Evolutionary conservation across 2,888 invertebrate genomes (phyloP).

Genomic region (Hydraecia micacea): DNA sequence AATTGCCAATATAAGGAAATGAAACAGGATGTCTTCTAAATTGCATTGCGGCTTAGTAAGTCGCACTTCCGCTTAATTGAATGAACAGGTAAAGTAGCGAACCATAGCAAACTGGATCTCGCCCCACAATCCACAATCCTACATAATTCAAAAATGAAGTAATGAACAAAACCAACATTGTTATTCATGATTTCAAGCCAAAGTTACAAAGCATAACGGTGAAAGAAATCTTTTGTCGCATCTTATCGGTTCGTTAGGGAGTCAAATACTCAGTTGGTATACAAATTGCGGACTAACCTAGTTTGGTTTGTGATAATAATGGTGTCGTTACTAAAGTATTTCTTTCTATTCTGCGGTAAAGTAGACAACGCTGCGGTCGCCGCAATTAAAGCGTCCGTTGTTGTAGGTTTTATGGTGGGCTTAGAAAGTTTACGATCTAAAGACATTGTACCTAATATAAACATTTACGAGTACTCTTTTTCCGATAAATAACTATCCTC

Average conservation of each 20-base stretch:
- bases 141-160: not conserved
- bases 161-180: slow-evolving; percentile 14
- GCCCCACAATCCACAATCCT: not conserved
- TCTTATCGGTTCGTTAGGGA: slow-evolving; percentile 47
- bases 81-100: not conserved
- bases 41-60: slow-evolving; percentile 6
- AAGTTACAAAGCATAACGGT: slow-evolving; percentile 31
- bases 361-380: slow-evolving; percentile 5
- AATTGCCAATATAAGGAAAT: slow-evolving; percentile 6
- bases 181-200: slow-evolving; percentile 3
- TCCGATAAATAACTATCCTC: not conserved
- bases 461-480: not conserved
- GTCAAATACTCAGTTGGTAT: slow-evolving; percentile 19
- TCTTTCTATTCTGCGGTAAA: slow-evolving; percentile 27
- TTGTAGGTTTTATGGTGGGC: slow-evolving; percentile 1
- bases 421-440: slow-evolving; percentile 25
- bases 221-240: slow-evolving; percentile 37
- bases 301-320: slow-evolving; percentile 26
- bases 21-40: slow-evolving; percentile 1
- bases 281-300: slow-evolving; percentile 30
- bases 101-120: not conserved
- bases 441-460: not conserved
- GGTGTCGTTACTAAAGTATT: slow-evolving; percentile 5
- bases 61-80: not conserved
- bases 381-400: slow-evolving; percentile 9